phyloP scores from a whole-genome alignment of 2,888 invertebrate species.

The Embidobia sp. region DNA sequence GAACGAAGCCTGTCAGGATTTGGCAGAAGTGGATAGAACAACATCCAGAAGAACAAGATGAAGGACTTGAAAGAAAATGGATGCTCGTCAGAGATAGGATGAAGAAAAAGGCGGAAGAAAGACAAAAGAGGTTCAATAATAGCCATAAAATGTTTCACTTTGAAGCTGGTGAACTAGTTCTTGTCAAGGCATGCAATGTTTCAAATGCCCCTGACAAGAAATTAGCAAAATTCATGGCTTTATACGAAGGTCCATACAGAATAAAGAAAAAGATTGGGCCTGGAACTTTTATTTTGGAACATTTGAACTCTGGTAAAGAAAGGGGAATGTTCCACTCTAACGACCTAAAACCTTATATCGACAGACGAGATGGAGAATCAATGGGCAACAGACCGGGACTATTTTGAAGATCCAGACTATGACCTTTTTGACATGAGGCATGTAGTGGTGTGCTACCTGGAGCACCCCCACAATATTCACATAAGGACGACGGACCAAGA shows the following conservation, averaged over 20 bases:
- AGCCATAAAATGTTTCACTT: not conserved
- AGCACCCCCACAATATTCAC: too few relatives aligned
- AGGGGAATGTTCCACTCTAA: too few relatives aligned
- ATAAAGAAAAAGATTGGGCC: not conserved
- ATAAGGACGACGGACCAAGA: too few relatives aligned
- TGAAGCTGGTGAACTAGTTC: too few relatives aligned
- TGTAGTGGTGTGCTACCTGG: too few relatives aligned
- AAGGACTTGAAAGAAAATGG: not conserved
- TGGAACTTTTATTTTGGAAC: not conserved
- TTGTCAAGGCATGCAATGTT: not conserved
- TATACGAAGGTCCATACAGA: constrained; percentile 1
- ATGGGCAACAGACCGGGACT: too few relatives aligned
- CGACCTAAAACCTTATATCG: too few relatives aligned
- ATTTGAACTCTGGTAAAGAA: not conserved
- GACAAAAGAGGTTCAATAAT: not conserved
- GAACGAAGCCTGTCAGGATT: constrained; percentile 7
- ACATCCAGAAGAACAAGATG: not conserved
- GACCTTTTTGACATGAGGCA: too few relatives aligned
- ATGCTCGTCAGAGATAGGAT: not conserved
- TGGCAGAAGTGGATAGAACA: too few relatives aligned
- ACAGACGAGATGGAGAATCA: too few relatives aligned
- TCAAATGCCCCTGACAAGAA: not conserved
- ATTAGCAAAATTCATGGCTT: too few relatives aligned
- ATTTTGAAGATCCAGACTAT: too few relatives aligned
- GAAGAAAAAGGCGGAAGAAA: not conserved